Conservation (phyloP, 1,140 invertebrate genomes). For the Apolygus lucorum region DNA sequence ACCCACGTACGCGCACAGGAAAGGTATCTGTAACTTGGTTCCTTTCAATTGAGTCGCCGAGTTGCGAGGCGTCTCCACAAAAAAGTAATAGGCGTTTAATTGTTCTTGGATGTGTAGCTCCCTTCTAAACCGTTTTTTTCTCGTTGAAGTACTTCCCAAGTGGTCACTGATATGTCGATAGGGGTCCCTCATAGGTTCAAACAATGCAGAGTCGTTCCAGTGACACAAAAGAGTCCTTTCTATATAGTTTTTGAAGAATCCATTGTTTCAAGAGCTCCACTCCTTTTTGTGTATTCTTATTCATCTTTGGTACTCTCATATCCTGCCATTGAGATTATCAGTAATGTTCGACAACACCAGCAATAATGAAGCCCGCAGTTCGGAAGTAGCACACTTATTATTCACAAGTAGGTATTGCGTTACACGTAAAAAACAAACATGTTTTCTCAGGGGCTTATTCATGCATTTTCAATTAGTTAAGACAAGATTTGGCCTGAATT, state of each 20-base stretch:
- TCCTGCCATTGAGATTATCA: neutral
- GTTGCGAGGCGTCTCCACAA: neutral
- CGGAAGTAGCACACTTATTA: too few species aligned
- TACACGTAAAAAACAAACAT: too few species aligned
- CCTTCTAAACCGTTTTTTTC: too few species aligned
- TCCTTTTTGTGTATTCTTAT: neutral
- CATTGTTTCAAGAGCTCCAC: neutral
- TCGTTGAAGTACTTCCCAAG: neutral
- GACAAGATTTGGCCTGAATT: too few species aligned
- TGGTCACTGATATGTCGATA: neutral
- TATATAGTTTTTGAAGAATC: neutral
- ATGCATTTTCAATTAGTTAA: too few species aligned
- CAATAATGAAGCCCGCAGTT: neutral
- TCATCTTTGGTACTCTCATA: neutral
- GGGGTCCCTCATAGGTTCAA: neutral
- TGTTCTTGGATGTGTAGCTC: neutral
- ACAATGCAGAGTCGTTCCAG: neutral
- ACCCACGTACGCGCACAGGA: neutral
- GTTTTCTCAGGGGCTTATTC: too few species aligned
- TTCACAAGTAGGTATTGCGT: too few species aligned
- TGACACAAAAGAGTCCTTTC: neutral
- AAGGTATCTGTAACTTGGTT: neutral
- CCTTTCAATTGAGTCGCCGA: neutral
- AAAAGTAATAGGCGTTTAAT: constrained; percentile 9
- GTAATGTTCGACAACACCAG: neutral